Base-by-base conservation (phyloP, 2,888 invertebrate species). In the Balanococcus diminutus region DNA sequence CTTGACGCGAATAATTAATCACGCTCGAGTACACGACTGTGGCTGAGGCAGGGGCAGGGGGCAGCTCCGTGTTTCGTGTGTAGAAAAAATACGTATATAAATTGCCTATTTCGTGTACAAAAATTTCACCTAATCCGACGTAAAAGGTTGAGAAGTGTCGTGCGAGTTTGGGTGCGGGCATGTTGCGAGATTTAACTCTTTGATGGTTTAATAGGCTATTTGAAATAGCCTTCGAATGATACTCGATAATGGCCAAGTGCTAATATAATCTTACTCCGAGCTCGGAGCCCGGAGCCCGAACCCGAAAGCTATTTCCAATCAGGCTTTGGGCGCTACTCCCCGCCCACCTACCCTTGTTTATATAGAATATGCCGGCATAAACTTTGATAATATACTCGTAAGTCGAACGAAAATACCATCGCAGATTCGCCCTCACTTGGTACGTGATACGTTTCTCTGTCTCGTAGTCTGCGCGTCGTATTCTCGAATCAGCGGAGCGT, bases 221-320 rank as follows among this genome's bases (percentile, higher is more conserved):
- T 56, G 56, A 56, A 56, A 56, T 56, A 56, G 22, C 22, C 22
- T 56, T 56, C 56, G 56, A 67, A 67, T 28, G 67, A 67, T 67
- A 67, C 67, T 67, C 28, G 67, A 67, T 67, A 67, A 67, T 31
- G 28, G 25, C 67, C 67, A 67, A 56, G 56, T 56, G 67, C 67
- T 67, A 67, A 67, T 67, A 67, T 67, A 67, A 67, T 67, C 67
- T 31, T 67, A 67, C 28, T n/a, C n/a, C n/a, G n/a, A n/a, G n/a
- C n/a, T n/a, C n/a, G n/a, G n/a, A n/a, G n/a, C n/a, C n/a, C n/a
- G n/a, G n/a, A n/a, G n/a, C n/a, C n/a, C n/a, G n/a, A n/a, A n/a
- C 25, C 67, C 67, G 67, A 67, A 67, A 67, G 28, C 67, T 67
- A 67, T 67, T 67, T 67, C 28, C 28, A 67, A 67, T 67, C 67